Evolutionary conservation across 2,888 invertebrate species (phyloP).

Genomic region (Eupithecia centaureata): DNA sequence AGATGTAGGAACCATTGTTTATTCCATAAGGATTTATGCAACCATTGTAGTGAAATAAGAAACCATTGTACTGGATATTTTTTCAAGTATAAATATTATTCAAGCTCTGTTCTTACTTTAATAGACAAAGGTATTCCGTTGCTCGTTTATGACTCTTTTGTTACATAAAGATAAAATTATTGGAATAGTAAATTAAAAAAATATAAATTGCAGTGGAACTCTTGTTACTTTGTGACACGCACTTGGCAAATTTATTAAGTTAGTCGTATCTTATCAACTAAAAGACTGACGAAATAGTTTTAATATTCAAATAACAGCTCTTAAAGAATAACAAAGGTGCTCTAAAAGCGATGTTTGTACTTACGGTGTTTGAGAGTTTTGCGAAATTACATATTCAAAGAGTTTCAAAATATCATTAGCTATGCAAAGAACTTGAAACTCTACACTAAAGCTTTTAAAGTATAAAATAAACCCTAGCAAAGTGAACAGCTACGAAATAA

Average conservation of each 20-base stretch:
- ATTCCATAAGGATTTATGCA: no score
- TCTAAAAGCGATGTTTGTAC: constrained; percentile 3
- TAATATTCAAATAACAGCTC: neutral
- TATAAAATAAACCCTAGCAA: constrained; percentile 4
- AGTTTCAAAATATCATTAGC: constrained; percentile 9
- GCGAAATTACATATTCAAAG: constrained; percentile 10
- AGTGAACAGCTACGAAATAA: constrained; percentile 1
- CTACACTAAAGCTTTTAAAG: constrained; percentile 1
- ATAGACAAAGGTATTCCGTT: neutral
- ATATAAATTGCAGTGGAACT: neutral
- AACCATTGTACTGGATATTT: neutral
- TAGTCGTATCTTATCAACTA: neutral
- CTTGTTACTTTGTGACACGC: neutral
- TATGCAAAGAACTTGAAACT: constrained; percentile 15
- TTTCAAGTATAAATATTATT: neutral
- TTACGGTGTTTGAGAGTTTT: neutral
- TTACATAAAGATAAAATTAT: neutral
- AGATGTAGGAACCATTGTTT: no score
- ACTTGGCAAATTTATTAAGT: neutral
- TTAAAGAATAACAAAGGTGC: neutral
- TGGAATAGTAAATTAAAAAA: neutral
- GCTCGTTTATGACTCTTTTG: neutral
- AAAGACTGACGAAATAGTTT: neutral
- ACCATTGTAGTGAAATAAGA: neutral
- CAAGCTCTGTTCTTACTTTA: no score